Conservation (phyloP, 2,797 vertebrate genomes). For the Falco berigora region DNA sequence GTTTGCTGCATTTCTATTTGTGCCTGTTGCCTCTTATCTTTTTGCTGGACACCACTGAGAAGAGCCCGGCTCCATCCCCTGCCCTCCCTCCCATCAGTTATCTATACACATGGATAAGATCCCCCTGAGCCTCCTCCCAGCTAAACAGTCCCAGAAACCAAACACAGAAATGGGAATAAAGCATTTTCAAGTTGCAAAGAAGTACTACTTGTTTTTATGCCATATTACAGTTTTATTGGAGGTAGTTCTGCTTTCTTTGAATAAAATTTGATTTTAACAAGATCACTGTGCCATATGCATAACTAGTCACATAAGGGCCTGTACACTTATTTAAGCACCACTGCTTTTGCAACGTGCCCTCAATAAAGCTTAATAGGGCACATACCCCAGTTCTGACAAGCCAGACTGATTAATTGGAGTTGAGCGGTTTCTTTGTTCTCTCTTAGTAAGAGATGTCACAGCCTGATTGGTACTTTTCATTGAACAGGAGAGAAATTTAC, state of each 20-base stretch:
- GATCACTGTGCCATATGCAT: constrained; percentile 32
- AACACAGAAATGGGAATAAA: not conserved
- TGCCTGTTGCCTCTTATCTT: not conserved
- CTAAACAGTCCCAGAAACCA: not conserved
- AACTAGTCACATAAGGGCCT: constrained; percentile 23
- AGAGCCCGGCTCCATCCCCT: not conserved
- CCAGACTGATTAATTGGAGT: constrained; percentile 51
- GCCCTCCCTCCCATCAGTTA: not conserved
- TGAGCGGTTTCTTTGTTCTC: constrained; percentile 61
- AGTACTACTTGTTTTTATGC: not conserved
- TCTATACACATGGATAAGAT: not conserved
- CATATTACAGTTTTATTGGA: not conserved
- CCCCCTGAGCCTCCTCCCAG: not conserved
- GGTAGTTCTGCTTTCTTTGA: constrained; percentile 11
- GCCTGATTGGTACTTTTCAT: constrained; percentile 48
- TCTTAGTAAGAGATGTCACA: constrained; percentile 55
- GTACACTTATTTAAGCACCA: constrained; percentile 50
- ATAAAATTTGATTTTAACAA: constrained; percentile 62
- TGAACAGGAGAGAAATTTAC: constrained; percentile 50
- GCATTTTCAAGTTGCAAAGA: not conserved
- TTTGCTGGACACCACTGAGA: not conserved
- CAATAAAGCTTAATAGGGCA: constrained; percentile 56
- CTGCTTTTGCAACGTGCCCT: constrained; percentile 36
- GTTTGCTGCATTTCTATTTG: not conserved
- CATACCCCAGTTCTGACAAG: constrained; percentile 43